These are phyloP conservation scores for Vannuccia rotundouncinata DNA, from an alignment of 2,888 invertebrate species.

Conservation along the genomic window DNA sequence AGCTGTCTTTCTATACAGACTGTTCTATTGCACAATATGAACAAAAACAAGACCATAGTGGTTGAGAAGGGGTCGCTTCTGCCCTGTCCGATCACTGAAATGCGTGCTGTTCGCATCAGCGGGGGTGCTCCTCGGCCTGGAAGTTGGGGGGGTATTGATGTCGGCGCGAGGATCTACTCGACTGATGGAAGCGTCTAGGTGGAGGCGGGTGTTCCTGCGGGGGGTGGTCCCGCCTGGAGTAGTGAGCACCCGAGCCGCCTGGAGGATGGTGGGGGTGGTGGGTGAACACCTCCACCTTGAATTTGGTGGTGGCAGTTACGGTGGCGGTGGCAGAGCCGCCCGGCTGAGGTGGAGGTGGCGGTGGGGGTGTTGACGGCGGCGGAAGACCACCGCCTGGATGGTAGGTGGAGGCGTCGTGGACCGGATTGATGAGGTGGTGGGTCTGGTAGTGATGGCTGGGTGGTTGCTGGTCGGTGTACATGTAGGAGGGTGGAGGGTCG, in stretches of 20 bases:
- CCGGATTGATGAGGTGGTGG: neutral
- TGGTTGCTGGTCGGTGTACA: neutral
- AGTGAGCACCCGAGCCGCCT: no score
- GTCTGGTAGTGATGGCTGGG: neutral
- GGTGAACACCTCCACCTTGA: neutral
- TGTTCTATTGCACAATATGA: no score
- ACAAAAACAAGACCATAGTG: no score
- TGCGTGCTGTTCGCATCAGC: no score
- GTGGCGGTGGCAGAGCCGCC: neutral
- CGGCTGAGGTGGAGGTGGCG: neutral
- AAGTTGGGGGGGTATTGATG: no score
- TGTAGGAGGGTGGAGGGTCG: neutral
- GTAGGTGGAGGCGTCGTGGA: no score
- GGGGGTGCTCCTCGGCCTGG: no score
- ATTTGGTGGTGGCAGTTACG: neutral
- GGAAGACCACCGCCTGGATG: no score
- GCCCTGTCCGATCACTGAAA: no score
- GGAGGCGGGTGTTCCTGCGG: neutral
- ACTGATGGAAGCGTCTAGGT: neutral
- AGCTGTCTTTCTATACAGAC: no score
- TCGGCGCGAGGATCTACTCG: neutral
- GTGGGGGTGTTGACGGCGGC: neutral
- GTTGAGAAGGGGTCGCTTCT: no score
- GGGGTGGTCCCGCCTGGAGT: no score
- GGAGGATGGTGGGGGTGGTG: neutral